Conservation (phyloP, 2,113 vertebrate species). For the Engystomops pustulosus region DNA sequence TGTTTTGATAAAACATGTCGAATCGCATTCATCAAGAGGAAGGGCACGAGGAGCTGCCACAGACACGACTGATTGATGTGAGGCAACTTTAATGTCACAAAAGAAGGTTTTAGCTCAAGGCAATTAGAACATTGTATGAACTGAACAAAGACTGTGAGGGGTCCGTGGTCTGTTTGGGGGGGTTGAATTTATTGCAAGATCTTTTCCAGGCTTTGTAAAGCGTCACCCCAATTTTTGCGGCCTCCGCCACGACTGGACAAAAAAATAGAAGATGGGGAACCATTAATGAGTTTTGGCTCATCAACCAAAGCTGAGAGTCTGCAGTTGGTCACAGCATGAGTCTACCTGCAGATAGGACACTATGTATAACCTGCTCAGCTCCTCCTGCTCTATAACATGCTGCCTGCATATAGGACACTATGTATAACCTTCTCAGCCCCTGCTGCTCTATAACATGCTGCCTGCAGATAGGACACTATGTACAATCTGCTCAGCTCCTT, state of each 20-base stretch:
- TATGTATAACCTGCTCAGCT: no score
- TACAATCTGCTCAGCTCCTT: no score
- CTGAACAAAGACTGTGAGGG: not conserved
- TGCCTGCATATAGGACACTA: no score
- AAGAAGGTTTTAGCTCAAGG: conserved; percentile 21
- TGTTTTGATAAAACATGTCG: conserved; percentile 40
- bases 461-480: no score
- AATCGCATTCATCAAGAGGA: conserved; percentile 29
- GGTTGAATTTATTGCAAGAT: not conserved
- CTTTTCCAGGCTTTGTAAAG: not conserved
- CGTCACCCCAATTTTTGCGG: not conserved
- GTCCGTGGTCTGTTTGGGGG: no score
- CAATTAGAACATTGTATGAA: conserved; percentile 49
- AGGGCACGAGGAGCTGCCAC: not conserved
- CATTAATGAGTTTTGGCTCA: not conserved
- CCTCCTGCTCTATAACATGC: no score
- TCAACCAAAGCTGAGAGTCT: no score
- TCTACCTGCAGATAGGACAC: no score
- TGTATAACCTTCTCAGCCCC: no score
- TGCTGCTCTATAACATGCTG: no score
- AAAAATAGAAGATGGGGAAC: not conserved
- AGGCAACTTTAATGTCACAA: conserved; percentile 44
- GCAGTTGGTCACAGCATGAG: no score
- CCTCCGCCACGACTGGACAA: not conserved
- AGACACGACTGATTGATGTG: conserved; percentile 41